phyloP scores from a whole-genome alignment of 2,888 invertebrate genomes.

The Drosophila putrida region DNA sequence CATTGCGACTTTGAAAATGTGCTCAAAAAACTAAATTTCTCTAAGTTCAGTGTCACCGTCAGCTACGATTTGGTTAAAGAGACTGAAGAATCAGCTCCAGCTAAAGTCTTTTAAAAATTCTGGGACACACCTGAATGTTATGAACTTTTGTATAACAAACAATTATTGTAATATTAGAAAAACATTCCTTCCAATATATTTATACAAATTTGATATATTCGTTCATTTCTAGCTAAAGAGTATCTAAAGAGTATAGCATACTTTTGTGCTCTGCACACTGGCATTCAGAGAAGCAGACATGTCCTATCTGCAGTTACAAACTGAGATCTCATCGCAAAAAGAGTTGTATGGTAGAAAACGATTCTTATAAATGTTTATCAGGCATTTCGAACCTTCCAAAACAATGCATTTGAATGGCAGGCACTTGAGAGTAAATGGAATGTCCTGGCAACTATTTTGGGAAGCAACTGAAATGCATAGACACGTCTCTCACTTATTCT shows the following conservation, averaged over 20 bases:
- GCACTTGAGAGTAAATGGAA: constrained; percentile 18
- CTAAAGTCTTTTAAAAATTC: too few relatives aligned
- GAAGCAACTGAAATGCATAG: constrained; percentile 42
- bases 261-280: constrained; percentile 12
- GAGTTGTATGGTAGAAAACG: constrained; percentile 52
- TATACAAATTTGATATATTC: background rate
- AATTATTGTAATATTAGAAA: background rate
- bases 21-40: too few relatives aligned
- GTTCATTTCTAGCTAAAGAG: background rate
- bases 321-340: constrained; percentile 49
- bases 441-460: constrained; percentile 21
- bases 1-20: too few relatives aligned
- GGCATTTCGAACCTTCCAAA: constrained; percentile 18
- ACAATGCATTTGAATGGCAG: constrained; percentile 36
- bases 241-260: constrained; percentile 25
- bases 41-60: too few relatives aligned
- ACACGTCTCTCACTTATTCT: constrained; percentile 44
- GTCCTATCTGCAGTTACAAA: constrained; percentile 48
- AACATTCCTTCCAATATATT: background rate
- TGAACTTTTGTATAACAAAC: too few relatives aligned
- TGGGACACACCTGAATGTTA: too few relatives aligned
- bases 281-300: constrained; percentile 42
- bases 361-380: constrained; percentile 40
- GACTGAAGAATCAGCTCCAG: too few relatives aligned
- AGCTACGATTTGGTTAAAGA: too few relatives aligned